These are phyloP conservation scores for Zoanthus gigantus DNA, from an alignment of 92 coral and sea anemone species.

Conservation along the genomic window DNA sequence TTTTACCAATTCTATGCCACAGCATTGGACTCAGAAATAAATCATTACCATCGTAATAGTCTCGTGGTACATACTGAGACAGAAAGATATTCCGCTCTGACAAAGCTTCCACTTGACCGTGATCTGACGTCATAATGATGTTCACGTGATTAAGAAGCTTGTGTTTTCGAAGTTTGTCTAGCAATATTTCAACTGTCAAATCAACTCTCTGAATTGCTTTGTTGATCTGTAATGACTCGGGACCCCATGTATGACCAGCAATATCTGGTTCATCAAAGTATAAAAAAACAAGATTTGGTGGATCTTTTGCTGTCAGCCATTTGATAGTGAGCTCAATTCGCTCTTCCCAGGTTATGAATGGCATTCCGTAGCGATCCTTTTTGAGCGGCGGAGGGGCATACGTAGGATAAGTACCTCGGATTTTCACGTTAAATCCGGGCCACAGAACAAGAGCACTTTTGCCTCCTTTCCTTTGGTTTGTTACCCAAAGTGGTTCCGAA, in stretches of 20 bases:
- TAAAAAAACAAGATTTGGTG: slow-evolving; percentile 85
- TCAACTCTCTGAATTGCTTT: slow-evolving; percentile 66
- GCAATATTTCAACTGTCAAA: slow-evolving; percentile 68
- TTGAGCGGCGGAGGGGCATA: slow-evolving; percentile 59
- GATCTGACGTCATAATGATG: slow-evolving; percentile 86
- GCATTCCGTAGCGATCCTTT: slow-evolving; percentile 68
- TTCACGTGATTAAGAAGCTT: slow-evolving; percentile 74
- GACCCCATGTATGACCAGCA: slow-evolving; percentile 75
- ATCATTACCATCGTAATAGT: slow-evolving; percentile 75
- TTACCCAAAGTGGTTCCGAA: slow-evolving; percentile 91
- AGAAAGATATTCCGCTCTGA: slow-evolving; percentile 60
- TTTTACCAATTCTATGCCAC: slow-evolving; percentile 72
- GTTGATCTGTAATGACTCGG: slow-evolving; percentile 62
- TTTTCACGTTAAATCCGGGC: slow-evolving; percentile 88
- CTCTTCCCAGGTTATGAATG: slow-evolving; percentile 64
- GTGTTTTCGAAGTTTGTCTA: slow-evolving; percentile 60
- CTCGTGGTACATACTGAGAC: slow-evolving; percentile 69
- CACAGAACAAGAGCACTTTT: slow-evolving; percentile 85
- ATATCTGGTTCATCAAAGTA: slow-evolving; percentile 90
- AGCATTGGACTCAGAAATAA: slow-evolving; percentile 65
- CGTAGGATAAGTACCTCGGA: slow-evolving; percentile 65
- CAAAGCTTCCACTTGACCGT: slow-evolving; percentile 84
- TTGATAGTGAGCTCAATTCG: slow-evolving; percentile 67
- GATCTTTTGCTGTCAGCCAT: slow-evolving; percentile 78
- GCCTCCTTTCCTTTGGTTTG: slow-evolving; percentile 87